Evolutionary conservation across 2,888 invertebrate species (phyloP), one percentile per base, ranked within the genome.

Genomic region (Idaea straminata): DNA sequence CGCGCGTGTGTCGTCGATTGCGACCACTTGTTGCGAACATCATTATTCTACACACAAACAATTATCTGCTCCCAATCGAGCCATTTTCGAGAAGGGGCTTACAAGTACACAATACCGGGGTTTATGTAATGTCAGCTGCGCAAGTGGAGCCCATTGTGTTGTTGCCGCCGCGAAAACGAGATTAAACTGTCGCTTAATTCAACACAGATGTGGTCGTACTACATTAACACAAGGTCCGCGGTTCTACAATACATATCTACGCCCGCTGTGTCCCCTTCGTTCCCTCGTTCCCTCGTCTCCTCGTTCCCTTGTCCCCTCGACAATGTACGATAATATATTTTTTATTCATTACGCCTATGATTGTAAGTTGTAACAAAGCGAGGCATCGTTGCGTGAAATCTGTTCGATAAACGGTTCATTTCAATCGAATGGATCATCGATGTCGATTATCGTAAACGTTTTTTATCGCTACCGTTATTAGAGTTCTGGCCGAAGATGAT

Each of bases 71-170:
- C 16, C 59, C 62, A 59, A 38, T 64, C 63, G 64, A 10, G 47
- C 7, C 47, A 47, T 15, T 7, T 58, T n/a, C 67, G 65, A 58
- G 63, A 62, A 67, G 74, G 69, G 66, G 64, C 69, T 61, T 64
- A 76, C 75, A 76, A 77, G 66, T 63, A 66, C 72, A 73, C 73
- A 73, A 69, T 75, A 73, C 74, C 81, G 74, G 77, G 25, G 79
- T 83, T 88, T 89, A 87, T 86, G 81, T 80, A 72, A 67, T 73
- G 89, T 87, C 92, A 91, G 91, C 92, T 91, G 91, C 86, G 77
- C 90, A 88, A 91, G 91, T 89, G 88, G 78, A 75, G 73, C 72
- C 78, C 71, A 83, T 89, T 89, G 86, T 89, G 47, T 72, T 74
- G 76, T 67, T 73, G 62, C 68, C 68, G 72, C 77, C 66, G 76